Evolutionary conservation across 2,888 invertebrate genomes (phyloP).

Genomic region (Cryptophagus acutangulus): DNA sequence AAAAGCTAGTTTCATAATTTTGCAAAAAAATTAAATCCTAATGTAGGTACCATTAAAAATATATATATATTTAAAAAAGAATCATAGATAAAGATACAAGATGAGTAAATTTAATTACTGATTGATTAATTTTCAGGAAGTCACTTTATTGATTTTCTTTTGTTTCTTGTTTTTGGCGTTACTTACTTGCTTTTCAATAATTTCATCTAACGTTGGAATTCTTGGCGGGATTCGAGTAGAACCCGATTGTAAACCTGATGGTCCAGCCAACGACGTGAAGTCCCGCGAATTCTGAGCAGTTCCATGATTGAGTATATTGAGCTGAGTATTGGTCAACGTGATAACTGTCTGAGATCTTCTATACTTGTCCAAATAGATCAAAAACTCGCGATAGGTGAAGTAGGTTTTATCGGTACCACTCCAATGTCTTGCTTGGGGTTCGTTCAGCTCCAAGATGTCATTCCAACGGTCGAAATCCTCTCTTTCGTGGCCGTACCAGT

Average conservation of each 20-base stretch:
- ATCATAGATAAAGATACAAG: too few relatives aligned
- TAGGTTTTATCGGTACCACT: constrained; percentile 62
- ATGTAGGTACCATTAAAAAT: not conserved
- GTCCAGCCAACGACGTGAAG: too few relatives aligned
- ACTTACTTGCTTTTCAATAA: constrained; percentile 46
- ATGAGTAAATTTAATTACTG: too few relatives aligned
- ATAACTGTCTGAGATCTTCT: constrained; percentile 50
- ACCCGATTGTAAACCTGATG: too few relatives aligned
- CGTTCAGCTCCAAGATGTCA: constrained; percentile 60
- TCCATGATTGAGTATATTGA: too few relatives aligned
- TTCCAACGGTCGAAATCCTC: constrained; percentile 71
- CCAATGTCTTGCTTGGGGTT: constrained; percentile 73
- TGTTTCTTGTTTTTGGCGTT: constrained; percentile 20
- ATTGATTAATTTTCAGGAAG: constrained; percentile 13
- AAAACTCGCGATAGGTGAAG: constrained; percentile 64
- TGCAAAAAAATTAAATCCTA: not conserved
- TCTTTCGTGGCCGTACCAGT: constrained; percentile 69
- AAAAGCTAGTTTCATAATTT: constrained; percentile 5
- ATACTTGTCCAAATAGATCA: constrained; percentile 62
- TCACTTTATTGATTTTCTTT: constrained; percentile 32
- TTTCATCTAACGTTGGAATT: constrained; percentile 55
- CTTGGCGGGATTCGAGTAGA: too few relatives aligned
- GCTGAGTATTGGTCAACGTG: too few relatives aligned
- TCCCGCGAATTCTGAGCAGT: too few relatives aligned
- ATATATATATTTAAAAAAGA: too few relatives aligned